A percentile compares a stretch with the other conserved stretches of the same genome.
phyloP scores from a whole-genome alignment of 2,888 invertebrate species.

The Acanthosepion pharaonis region DNA sequence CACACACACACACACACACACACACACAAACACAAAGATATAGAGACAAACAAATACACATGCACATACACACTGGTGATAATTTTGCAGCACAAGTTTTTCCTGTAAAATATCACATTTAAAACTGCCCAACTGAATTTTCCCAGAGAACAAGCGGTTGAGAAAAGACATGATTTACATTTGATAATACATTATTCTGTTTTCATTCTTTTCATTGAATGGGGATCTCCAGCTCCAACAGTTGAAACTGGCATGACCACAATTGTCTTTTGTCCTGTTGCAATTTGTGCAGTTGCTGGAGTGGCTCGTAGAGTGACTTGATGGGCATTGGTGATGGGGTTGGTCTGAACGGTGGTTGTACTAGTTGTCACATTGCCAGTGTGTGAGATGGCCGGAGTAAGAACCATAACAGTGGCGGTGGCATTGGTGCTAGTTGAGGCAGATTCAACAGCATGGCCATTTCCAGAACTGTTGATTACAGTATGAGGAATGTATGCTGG shows the following conservation, averaged over 20 bases:
- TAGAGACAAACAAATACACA: conserved; percentile 40
- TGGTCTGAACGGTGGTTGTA: conserved; percentile 53
- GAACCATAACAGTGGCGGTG: conserved; percentile 64
- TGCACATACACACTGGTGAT: conserved; percentile 24
- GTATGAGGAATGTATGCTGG: conserved; percentile 51
- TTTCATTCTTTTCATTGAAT: conserved; percentile 64
- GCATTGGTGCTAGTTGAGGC: conserved; percentile 53
- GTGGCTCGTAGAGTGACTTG: conserved; percentile 64
- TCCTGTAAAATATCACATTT: conserved; percentile 46
- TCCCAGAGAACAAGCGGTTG: conserved; percentile 36
- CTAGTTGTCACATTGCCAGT: conserved; percentile 49
- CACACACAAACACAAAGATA: background rate
- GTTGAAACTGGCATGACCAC: conserved; percentile 70
- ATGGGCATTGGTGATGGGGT: conserved; percentile 58
- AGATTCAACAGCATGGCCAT: conserved; percentile 55
- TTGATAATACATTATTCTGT: conserved; percentile 56
- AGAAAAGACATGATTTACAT: conserved; percentile 41
- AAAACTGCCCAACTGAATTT: conserved; percentile 44
- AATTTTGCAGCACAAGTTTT: conserved; percentile 33
- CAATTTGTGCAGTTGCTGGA: conserved; percentile 53
- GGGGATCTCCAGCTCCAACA: conserved; percentile 60
- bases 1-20: background rate
- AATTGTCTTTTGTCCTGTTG: conserved; percentile 67
- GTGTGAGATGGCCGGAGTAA: conserved; percentile 52
- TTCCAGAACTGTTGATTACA: conserved; percentile 51